A percentile compares a stretch with the other conserved stretches of the same genome.
These are phyloP conservation scores for Microplitis demolitor DNA, from an alignment of 1,140 invertebrate genomes.

Conservation along the genomic window DNA sequence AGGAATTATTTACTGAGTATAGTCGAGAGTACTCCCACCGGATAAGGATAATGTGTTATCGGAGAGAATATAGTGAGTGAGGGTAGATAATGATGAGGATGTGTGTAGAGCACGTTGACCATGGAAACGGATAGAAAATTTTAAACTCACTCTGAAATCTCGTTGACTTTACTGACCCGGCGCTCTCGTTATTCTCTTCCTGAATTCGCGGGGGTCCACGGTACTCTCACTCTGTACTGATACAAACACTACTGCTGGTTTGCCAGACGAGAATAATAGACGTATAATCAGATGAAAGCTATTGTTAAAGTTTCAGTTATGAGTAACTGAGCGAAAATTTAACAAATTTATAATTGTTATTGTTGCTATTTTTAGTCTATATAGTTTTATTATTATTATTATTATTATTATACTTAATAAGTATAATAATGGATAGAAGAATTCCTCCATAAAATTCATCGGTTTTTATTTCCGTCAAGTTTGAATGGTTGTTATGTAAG, in stretches of 20 bases:
- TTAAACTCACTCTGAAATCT: neutral
- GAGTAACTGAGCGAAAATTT: neutral
- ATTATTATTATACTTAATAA: too few relatives aligned
- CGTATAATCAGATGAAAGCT: constrained; percentile 14
- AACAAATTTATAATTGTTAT: neutral
- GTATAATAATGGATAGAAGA: too few relatives aligned
- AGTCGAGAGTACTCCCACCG: constrained; percentile 12
- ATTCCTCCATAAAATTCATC: too few relatives aligned
- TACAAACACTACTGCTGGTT: constrained; percentile 5
- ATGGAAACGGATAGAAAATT: constrained; percentile 1
- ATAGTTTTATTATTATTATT: too few relatives aligned
- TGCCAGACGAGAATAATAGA: constrained; percentile 19
- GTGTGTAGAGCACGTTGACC: neutral
- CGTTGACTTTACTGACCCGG: neutral
- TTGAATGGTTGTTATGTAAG: too few relatives aligned
- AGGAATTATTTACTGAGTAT: constrained; percentile 22
- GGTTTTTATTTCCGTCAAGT: too few relatives aligned
- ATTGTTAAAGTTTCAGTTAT: constrained; percentile 18
- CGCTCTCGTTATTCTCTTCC: constrained; percentile 15
- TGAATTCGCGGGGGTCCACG: constrained; percentile 7
- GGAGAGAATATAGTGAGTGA: neutral
- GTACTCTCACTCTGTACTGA: too few relatives aligned
- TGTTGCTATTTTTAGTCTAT: neutral
- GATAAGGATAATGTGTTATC: constrained; percentile 25
- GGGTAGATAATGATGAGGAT: neutral